Base-by-base conservation (phyloP, 2,888 invertebrate species). In the Masnerella sp. region DNA sequence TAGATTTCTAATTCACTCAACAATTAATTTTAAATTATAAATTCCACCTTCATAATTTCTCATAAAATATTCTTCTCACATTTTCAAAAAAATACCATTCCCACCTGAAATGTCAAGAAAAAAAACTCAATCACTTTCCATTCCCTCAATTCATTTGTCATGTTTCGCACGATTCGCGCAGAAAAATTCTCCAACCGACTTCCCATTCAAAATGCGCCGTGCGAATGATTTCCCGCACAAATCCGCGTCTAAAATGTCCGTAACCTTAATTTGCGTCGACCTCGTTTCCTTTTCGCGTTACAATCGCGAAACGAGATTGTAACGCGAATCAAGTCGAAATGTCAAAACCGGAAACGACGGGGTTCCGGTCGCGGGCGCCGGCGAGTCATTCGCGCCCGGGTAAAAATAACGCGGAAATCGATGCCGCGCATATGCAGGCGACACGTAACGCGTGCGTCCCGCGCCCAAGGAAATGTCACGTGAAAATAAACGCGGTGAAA, bases 351-450 rank as follows among this genome's bases (percentile, higher is more conserved):
- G 40, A 49, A 38, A 38, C 18, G 28, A 14, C 7, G 47, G 15
- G 9, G 30, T 9, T 4, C 30, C 30, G 30, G 8, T 14, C 25
- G 38, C 12, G 32, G 15, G 14, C 18, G 11, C 20, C 2, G 47
- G 20, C 9, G 40, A 61, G 30, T 42, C 38, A 40, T 61, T 61
- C 28, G 40, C 40, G 42, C 5, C 34, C 20, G 49, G 49, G 18
- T 49, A 49, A 49, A 61, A 61, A 49, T 61, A 61, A 47, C 30
- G 40, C 49, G 49, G 20, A 40, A 61, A 49, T 61, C 40, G 49
- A 61, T 49, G 40, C 36, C 30, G 38, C 38, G 38, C 17, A 18
- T 38, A 59, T 20, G 59, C 17, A 36, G 38, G 47, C 34, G 38
- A 38, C 47, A 47, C 38, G 30, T 7, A 32, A 56, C 12, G 56